phyloP scores from a whole-genome alignment of 2,797 vertebrate genomes.

The Chaunax sp. region DNA sequence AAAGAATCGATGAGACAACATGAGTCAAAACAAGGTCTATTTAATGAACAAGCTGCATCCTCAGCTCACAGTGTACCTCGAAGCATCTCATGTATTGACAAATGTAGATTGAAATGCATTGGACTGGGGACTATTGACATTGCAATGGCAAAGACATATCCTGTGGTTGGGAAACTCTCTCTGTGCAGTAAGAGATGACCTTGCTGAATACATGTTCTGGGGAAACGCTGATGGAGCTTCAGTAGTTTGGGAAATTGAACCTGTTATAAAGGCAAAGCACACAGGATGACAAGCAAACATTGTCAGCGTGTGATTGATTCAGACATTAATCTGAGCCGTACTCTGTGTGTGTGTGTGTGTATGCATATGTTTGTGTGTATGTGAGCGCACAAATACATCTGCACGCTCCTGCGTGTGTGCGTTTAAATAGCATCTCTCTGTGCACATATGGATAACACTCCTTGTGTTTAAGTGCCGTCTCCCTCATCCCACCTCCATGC shows the following conservation, averaged over 20 bases:
- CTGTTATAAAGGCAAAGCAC: conserved; percentile 67
- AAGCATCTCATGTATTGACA: conserved; percentile 51
- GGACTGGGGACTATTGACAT: conserved; percentile 64
- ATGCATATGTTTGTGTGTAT: conserved; percentile 1
- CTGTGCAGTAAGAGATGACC: conserved; percentile 63
- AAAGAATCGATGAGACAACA: conserved; percentile 26
- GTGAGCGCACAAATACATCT: neutral
- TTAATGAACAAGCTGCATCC: conserved; percentile 29
- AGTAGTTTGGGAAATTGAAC: conserved; percentile 73
- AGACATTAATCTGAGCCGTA: conserved; percentile 63
- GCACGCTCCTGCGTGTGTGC: conserved; percentile 37
- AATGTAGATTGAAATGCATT: conserved; percentile 58
- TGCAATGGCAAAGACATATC: conserved; percentile 60
- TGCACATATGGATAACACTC: conserved; percentile 75
- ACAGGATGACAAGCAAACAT: conserved; percentile 70
- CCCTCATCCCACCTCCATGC: conserved; percentile 50
- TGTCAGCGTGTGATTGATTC: conserved; percentile 67
- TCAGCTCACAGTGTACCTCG: conserved; percentile 26
- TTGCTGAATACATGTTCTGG: conserved; percentile 68
- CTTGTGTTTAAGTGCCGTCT: conserved; percentile 59
- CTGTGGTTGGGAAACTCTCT: conserved; percentile 36
- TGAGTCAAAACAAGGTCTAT: conserved; percentile 26
- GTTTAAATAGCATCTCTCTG: conserved; percentile 59
- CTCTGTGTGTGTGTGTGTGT: conserved; percentile 5
- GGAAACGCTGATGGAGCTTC: conserved; percentile 65